Percentiles rank a stretch among this genome's conserved stretches.
Evolutionary conservation across 2,888 invertebrate species (phyloP).

Genomic region (Psococerastis gibbosa): DNA sequence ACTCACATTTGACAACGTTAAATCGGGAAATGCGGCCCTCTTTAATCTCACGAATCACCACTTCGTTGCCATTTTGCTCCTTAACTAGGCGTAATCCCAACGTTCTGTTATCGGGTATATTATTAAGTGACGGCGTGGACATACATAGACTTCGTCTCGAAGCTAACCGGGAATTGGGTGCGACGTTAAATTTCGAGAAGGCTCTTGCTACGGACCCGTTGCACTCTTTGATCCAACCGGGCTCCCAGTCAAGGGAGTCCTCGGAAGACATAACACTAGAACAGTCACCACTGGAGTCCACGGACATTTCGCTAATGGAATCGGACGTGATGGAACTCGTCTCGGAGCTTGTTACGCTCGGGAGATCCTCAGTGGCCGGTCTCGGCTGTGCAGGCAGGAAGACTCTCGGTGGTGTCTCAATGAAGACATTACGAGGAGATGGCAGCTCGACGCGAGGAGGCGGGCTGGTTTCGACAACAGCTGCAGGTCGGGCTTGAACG

Average conservation of each 20-base stretch:
- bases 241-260: conserved; percentile 25
- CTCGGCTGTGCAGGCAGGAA: background rate
- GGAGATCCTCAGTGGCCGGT: background rate
- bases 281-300: conserved; percentile 31
- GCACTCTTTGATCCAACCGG: conserved; percentile 27
- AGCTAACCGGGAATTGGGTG: background rate
- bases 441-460: background rate
- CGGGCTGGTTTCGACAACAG: background rate
- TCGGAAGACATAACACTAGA: conserved; percentile 30
- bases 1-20: conserved; percentile 31
- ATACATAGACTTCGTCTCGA: background rate
- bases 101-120: conserved; percentile 13
- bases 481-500: background rate
- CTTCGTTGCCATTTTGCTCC: conserved; percentile 28
- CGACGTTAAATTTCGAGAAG: conserved; percentile 23
- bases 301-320: conserved; percentile 30
- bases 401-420: no score
- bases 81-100: conserved; percentile 26
- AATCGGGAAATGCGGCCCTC: conserved; percentile 28
- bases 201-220: conserved; percentile 29
- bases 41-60: conserved; percentile 27
- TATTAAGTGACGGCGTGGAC: background rate
- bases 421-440: background rate
- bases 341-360: background rate
- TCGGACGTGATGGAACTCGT: conserved; percentile 18